phyloP scores from a whole-genome alignment of 2,888 invertebrate species.

The Serrognathus titanus region DNA sequence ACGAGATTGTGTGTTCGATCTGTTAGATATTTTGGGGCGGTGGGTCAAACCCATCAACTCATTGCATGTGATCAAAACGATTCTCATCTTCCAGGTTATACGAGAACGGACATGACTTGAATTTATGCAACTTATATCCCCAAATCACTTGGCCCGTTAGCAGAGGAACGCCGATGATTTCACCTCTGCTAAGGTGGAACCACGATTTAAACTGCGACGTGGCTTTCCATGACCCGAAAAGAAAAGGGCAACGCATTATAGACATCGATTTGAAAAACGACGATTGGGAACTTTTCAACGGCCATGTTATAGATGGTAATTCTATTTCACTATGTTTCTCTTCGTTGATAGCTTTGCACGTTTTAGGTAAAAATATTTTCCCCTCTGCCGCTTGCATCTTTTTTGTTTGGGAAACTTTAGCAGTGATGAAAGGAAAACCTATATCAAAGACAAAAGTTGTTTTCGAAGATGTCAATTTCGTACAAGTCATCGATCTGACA shows the following conservation, averaged over 20 bases:
- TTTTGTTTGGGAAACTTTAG: constrained; percentile 55
- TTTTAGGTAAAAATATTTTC: constrained; percentile 41
- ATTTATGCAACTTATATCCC: constrained; percentile 74
- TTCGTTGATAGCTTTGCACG: not conserved
- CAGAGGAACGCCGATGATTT: constrained; percentile 77
- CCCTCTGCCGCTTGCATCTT: constrained; percentile 61
- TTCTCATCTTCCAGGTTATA: constrained; percentile 67
- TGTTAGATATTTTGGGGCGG: too few species aligned
- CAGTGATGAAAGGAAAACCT: constrained; percentile 42
- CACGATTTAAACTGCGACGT: constrained; percentile 71
- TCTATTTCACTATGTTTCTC: not conserved
- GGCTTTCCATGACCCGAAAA: constrained; percentile 28
- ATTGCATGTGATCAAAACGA: too few species aligned
- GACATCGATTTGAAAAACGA: constrained; percentile 61
- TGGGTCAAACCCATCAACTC: too few species aligned
- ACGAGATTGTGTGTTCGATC: too few species aligned
- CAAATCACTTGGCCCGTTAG: constrained; percentile 77
- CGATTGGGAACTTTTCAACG: constrained; percentile 67
- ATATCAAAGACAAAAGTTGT: constrained; percentile 51
- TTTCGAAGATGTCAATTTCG: constrained; percentile 59
- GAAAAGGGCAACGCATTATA: constrained; percentile 54
- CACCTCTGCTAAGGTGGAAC: constrained; percentile 85
- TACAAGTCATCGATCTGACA: constrained; percentile 55
- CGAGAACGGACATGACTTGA: constrained; percentile 71
- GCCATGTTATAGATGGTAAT: constrained; percentile 82